Base-by-base conservation (phyloP, 2,888 invertebrate genomes). In the Drosophila kambysellisi region DNA sequence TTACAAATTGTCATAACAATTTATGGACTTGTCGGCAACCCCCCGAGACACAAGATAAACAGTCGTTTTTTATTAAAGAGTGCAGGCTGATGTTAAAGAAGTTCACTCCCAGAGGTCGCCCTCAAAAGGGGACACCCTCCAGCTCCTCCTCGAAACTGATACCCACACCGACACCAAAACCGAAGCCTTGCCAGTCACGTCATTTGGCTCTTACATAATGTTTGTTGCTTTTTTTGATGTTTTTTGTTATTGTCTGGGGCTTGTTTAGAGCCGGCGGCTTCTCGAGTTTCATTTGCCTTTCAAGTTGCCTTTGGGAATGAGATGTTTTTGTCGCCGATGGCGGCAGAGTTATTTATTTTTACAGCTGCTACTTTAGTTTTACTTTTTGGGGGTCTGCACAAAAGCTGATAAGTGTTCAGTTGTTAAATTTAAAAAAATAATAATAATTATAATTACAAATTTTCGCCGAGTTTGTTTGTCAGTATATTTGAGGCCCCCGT, bases 121-220 rank as follows among this genome's bases (percentile, higher is more conserved):
- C 53, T 35, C 6, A 25, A 46, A 46, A 58, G 61, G 30, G 56
- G 35, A 62, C 20, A 25, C 41, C 39, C 52, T 39, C 9, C 30
- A n/a, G 20, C 30, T 25, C 11, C 69, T 53, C 29, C 37, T 25
- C 20, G 41, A 51, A 20, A 29, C 29, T 11, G 11, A 43, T 1
- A 61, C 30, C 32, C 39, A 63, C 33, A 46, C 32, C 25, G 29
- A 48, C 25, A 33, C 41, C 37, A 37, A 33, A 62, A 35, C 25
- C 20, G 69, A 78, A 82, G 86, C 83, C 83, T 86, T 86, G 84
- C 83, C 81, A 86, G 87, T 83, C 84, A 83, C 79, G 79, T 83
- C 76, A 83, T 73, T 60, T 68, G 59, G 12, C 66, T 69, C 74
- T 84, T 88, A 79, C 79, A 79, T 86, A 88, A 88, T 64, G n/a